Base-by-base conservation (phyloP, 2,888 invertebrate genomes). In the Drosophila mimetica region DNA sequence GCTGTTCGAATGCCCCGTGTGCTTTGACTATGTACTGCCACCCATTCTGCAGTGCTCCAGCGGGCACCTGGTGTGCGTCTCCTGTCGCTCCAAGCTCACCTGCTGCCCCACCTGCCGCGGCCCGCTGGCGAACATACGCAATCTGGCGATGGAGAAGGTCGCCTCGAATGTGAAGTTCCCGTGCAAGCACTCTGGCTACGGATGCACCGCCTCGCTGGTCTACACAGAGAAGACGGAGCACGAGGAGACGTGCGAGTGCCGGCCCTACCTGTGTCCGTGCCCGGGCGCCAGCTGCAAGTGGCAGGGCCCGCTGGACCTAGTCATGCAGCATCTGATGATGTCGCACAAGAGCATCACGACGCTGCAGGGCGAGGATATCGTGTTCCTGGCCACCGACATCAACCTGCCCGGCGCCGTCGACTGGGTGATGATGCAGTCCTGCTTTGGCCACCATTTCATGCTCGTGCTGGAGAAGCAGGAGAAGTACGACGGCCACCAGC, bases 381-480 rank as follows among this genome's bases (percentile, higher is more conserved):
- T 99, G 53, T 99, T 99, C 92, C 93, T 99, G 84, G 99, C 99
- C 1, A 99, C 99, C 37, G 99, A 99, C 92, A 99, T 99, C 71
- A 99, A 99, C 93, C 94, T 99, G 77, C 99, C 99, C 7, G 99
- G 99, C 65, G 99, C 99, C 32, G 99, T 99, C 9, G 99, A 99
- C 92, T 99, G 99, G 99, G 98, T 98, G 4, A 99, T 99, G 99
- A 99, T 99, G 99, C 99, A 99, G 93, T 98, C 98, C 28, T 99
- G 99, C 92, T 99, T 99, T 92, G 98, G 98, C 60, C 98, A 98
- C 91, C 98, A 99, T 92, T 99, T 99, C 90, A 99, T 99, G 99
- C 94, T 99, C 77, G 99, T 99, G 34, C 94, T 99, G 52, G 99
- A 99, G 91, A 99, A 99, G 91, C 98, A 98, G 92, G 98, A 98